Evolutionary conservation across 2,113 vertebrate species (phyloP).

Genomic region (Alosa alosa): DNA sequence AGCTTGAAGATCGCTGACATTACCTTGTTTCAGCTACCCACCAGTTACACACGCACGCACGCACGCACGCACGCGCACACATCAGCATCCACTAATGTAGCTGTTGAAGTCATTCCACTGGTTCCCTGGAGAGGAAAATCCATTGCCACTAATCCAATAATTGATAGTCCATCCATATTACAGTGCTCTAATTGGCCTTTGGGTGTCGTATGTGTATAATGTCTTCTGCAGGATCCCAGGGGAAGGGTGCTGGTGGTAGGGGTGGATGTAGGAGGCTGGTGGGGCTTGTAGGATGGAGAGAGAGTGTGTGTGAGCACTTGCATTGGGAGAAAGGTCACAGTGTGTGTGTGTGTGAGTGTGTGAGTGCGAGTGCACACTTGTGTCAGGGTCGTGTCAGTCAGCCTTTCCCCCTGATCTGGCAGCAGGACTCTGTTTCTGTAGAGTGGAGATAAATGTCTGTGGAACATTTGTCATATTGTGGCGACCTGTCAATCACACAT

Average conservation of each 20-base stretch:
- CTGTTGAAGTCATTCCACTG: conserved; percentile 33
- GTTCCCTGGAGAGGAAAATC: conserved; percentile 40
- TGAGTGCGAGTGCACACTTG: neutral
- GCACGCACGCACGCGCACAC: conserved; percentile 3
- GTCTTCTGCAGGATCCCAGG: neutral
- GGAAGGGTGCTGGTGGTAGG: neutral
- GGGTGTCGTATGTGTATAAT: neutral
- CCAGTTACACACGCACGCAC: neutral
- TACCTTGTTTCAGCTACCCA: too few relatives aligned
- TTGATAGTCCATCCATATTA: conserved; percentile 48
- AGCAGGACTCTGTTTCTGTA: conserved; percentile 24
- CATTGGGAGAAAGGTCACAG: neutral
- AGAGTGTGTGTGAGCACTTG: neutral
- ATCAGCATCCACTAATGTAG: conserved; percentile 12
- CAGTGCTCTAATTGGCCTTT: conserved; percentile 29
- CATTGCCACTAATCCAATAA: conserved; percentile 43
- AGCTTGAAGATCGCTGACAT: conserved; percentile 4
- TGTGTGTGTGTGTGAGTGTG: neutral
- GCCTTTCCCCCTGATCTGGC: conserved; percentile 28
- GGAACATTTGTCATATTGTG: conserved; percentile 52
- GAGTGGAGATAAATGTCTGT: conserved; percentile 43
- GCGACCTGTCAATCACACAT: conserved; percentile 42
- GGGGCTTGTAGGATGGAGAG: neutral
- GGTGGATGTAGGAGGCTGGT: neutral
- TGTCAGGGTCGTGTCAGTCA: neutral